These are phyloP conservation scores for Mohoua ochrocephala DNA, from an alignment of 2,113 vertebrate species.

Conservation along the genomic window DNA sequence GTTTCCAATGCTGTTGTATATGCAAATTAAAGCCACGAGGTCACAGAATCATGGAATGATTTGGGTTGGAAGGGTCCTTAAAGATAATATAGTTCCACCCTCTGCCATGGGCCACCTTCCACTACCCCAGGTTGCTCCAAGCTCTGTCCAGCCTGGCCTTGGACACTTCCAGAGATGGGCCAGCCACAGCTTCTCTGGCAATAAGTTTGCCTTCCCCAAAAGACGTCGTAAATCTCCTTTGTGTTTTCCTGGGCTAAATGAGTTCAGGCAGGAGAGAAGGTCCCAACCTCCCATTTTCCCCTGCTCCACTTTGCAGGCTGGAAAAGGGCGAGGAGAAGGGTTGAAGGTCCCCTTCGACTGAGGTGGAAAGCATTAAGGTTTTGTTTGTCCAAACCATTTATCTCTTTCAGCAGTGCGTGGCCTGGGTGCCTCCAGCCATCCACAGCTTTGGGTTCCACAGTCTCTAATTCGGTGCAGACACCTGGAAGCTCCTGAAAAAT, in stretches of 20 bases:
- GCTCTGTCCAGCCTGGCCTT: fast-evolving
- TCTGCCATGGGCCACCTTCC: neutral
- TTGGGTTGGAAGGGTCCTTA: neutral
- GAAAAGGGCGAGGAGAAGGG: neutral
- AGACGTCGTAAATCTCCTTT: neutral
- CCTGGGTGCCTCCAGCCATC: neutral
- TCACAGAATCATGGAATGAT: neutral
- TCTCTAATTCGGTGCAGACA: neutral
- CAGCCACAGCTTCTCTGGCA: neutral
- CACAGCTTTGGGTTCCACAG: neutral
- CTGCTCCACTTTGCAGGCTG: neutral
- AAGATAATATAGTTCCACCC: fast-evolving
- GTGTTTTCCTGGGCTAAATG: neutral
- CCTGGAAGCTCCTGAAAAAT: neutral
- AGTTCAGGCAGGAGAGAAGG: neutral
- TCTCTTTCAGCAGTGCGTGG: fast-evolving
- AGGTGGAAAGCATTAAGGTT: neutral
- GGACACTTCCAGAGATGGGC: neutral
- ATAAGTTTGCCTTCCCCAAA: neutral
- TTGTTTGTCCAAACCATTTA: neutral
- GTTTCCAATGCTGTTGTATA: fast-evolving
- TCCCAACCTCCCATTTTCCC: neutral
- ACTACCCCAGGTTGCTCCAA: neutral
- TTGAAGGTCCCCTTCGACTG: neutral
- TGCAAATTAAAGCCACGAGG: neutral